A percentile compares a stretch with the other conserved stretches of the same genome.
phyloP scores from a whole-genome alignment of 2,113 vertebrate species.

The Stomatorhinus ivindoensis region DNA sequence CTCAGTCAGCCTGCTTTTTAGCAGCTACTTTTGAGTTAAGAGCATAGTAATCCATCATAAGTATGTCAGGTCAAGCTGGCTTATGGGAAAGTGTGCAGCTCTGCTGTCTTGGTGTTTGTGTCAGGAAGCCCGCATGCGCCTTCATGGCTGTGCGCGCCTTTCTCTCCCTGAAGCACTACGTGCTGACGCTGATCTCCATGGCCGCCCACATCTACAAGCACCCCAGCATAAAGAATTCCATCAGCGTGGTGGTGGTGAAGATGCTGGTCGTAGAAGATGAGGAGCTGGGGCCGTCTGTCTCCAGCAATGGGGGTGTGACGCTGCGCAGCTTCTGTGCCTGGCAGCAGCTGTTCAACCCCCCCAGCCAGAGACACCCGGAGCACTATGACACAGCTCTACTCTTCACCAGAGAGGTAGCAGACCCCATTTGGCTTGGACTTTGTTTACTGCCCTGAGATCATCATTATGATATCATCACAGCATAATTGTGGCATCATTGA shows the following conservation, averaged over 20 bases:
- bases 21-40: background rate
- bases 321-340: constrained; percentile 77
- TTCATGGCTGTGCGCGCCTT: background rate
- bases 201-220: constrained; percentile 73
- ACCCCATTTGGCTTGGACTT: background rate
- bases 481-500: background rate
- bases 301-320: constrained; percentile 66
- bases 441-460: background rate
- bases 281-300: constrained; percentile 60
- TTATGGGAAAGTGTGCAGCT: background rate
- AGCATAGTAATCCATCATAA: background rate
- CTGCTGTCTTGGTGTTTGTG: background rate
- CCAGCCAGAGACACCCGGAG: constrained; percentile 67
- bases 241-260: constrained; percentile 74
- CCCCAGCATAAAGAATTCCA: constrained; percentile 71
- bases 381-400: constrained; percentile 78
- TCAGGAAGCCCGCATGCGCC: background rate
- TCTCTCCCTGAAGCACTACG: constrained; percentile 59
- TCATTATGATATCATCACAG: background rate
- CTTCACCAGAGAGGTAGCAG: constrained; percentile 73
- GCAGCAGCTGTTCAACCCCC: constrained; percentile 69
- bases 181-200: constrained; percentile 74
- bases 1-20: background rate
- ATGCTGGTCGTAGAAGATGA: constrained; percentile 69
- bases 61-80: background rate